A percentile compares a stretch with the other conserved stretches of the same genome.
phyloP scores from a whole-genome alignment of 2,113 vertebrate genomes.

The Pelusios castaneus region DNA sequence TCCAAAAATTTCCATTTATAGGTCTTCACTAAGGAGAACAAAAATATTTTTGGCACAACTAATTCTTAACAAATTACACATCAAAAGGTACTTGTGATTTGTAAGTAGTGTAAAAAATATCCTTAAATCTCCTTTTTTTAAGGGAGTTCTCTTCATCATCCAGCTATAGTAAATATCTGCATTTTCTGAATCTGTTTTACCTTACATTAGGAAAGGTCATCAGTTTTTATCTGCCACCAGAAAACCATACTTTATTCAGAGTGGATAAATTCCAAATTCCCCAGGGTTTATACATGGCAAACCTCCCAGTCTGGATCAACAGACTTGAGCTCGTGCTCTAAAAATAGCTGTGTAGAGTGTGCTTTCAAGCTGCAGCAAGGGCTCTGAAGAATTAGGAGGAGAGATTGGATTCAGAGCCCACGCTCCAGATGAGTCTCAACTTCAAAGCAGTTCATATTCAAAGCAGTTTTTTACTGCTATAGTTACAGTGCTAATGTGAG shows the following conservation, averaged over 20 bases:
- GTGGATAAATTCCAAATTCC: not conserved
- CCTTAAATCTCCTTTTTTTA: not conserved
- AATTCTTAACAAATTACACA: not conserved
- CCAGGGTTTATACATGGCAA: too few relatives aligned
- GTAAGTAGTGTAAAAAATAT: not conserved
- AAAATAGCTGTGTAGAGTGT: too few relatives aligned
- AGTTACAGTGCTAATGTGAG: too few relatives aligned
- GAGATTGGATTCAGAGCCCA: too few relatives aligned
- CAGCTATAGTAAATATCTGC: not conserved
- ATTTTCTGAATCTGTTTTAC: not conserved
- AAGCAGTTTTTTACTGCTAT: too few relatives aligned
- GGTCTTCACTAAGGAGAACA: not conserved
- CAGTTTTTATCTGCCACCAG: not conserved
- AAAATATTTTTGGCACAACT: not conserved
- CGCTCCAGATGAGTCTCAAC: too few relatives aligned
- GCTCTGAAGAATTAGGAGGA: too few relatives aligned
- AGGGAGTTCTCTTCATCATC: not conserved
- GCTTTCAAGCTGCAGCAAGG: too few relatives aligned
- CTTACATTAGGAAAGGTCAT: accelerated
- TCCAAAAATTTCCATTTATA: not conserved
- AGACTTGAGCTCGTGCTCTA: too few relatives aligned
- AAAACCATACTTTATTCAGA: not conserved
- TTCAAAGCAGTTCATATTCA: too few relatives aligned
- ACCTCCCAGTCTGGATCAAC: too few relatives aligned
- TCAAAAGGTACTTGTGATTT: not conserved